Evolutionary conservation across 64 coral and sea anemone genomes (phyloP), one percentile per base, ranked within the genome.

Genomic region (Stylophora pistillata): DNA sequence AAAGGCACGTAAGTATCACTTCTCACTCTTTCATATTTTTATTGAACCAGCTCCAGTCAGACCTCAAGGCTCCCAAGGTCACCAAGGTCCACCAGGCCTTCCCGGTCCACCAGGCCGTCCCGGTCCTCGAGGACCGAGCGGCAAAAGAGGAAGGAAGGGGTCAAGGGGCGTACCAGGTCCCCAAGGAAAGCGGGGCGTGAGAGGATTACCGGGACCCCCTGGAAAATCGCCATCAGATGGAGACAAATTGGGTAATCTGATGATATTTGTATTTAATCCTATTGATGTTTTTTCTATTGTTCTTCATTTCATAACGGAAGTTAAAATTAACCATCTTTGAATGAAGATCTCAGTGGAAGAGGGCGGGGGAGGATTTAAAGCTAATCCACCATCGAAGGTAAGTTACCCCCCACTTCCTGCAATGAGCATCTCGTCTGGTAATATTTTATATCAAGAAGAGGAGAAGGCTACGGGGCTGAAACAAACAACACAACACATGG

Each of bases 61-160:
- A 68, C 20, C 64, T 68, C n/a, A 27, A 26, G 64, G 64, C 3
- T 10, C 21, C n/a, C 64, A 21, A 68, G 64, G 64, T 21, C 4
- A 21, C 3, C 64, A 20, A 3, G 70, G 85, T 21, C 13, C 21
- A 16, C 81, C 68, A 6, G 79, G 79, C 20, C 56, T 72, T 28
- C 31, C 54, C 4, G 64, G 64, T 68, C 20, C 64, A 7, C 64
- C 23, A n/a, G 84, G 86, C 18, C 73, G 57, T 76, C 86, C 54
- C 71, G 93, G 93, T 13, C 88, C 93, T 13, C 77, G 74, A 7
- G 93, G 93, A 10, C 31, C 68, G 5, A 85, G 73, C 21, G 90
- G 90, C 18, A 27, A 58, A 20, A 78, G 74, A 58, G 74, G 74
- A 52, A 47, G 37, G 6, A 41, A 41, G 37, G 37, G 37, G 2